Evolutionary conservation across 2,797 vertebrate species (phyloP).

Genomic region (Cottoperca gobio): DNA sequence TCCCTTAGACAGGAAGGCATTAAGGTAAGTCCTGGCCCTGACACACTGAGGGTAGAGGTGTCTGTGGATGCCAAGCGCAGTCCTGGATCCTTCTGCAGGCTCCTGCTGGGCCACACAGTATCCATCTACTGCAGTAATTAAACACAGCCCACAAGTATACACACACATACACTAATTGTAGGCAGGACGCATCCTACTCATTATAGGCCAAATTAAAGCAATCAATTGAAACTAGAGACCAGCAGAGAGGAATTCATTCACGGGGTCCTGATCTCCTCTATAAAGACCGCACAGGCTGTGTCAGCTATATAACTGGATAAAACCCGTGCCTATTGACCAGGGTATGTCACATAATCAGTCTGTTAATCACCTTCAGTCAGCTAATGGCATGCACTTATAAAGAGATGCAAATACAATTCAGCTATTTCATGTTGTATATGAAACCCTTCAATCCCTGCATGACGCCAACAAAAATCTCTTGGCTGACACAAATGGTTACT

Average conservation of each 20-base stretch:
- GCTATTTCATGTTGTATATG: not conserved
- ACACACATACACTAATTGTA: constrained; percentile 70
- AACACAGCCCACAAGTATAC: constrained; percentile 64
- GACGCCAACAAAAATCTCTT: constrained; percentile 57
- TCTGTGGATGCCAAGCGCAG: constrained; percentile 56
- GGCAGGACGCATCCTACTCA: constrained; percentile 69
- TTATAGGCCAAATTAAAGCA: constrained; percentile 79
- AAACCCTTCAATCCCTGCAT: constrained; percentile 42
- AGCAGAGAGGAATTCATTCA: constrained; percentile 73
- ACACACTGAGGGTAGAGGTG: constrained; percentile 50
- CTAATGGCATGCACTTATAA: constrained; percentile 35
- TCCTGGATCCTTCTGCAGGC: constrained; percentile 59
- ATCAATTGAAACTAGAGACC: constrained; percentile 78
- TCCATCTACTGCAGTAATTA: constrained; percentile 79
- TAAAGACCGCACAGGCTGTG: constrained; percentile 57
- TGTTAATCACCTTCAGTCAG: constrained; percentile 59
- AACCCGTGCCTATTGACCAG: constrained; percentile 45
- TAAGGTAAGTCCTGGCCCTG: constrained; percentile 46
- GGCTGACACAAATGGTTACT: constrained; percentile 57
- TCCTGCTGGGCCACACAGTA: constrained; percentile 68
- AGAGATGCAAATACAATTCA: constrained; percentile 36
- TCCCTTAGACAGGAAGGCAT: constrained; percentile 45
- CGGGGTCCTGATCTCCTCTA: constrained; percentile 50
- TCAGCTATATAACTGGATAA: constrained; percentile 59
- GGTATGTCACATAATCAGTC: constrained; percentile 47